Conservation (phyloP, 2,113 vertebrate species). For the Petrocephalus zakoni region DNA sequence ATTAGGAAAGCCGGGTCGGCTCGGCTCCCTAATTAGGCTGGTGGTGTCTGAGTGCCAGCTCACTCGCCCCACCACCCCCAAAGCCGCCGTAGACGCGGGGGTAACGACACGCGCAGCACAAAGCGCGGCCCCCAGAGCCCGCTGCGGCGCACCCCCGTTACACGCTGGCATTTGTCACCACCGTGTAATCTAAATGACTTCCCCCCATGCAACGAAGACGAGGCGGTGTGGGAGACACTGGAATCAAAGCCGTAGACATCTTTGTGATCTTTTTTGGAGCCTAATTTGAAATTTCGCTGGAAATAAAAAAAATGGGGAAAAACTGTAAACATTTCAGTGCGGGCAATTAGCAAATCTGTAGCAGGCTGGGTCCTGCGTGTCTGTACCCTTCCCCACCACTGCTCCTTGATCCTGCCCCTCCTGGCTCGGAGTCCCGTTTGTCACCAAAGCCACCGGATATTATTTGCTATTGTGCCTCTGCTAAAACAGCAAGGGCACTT, state of each 20-base stretch:
- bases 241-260: slow-evolving; percentile 7
- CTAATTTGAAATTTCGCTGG: slow-evolving; percentile 7
- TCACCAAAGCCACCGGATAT: not conserved
- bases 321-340: slow-evolving; percentile 4
- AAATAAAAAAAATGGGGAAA: not conserved
- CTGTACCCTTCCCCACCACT: not conserved
- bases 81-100: not conserved
- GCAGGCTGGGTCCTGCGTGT: not conserved
- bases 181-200: not conserved
- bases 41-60: not conserved
- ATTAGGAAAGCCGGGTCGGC: slow-evolving; percentile 8
- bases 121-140: not conserved
- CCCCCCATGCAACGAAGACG: not conserved
- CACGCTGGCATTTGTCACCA: not conserved
- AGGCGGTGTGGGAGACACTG: not conserved
- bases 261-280: slow-evolving; percentile 12
- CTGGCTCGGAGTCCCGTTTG: not conserved
- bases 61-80: not conserved
- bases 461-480: not conserved
- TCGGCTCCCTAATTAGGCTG: slow-evolving; percentile 1
- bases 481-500: not conserved
- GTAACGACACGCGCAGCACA: not conserved
- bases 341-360: not conserved
- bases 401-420: too few species aligned
- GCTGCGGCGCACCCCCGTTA: not conserved